Evolutionary conservation across 2,113 vertebrate species (phyloP).

Genomic region (Calyptomena viridis): DNA sequence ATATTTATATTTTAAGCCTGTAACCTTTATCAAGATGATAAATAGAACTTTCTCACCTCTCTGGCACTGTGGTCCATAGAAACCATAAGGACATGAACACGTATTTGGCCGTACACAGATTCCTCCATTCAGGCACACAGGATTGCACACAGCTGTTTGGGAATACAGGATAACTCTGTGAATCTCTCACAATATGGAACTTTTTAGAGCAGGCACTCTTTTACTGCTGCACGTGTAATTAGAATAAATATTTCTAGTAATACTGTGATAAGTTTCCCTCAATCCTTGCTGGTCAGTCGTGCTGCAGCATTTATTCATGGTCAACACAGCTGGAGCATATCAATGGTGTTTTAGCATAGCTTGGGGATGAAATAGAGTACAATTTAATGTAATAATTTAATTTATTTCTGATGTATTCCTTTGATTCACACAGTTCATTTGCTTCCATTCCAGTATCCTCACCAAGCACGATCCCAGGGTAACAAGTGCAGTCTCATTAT

Average conservation of each 20-base stretch:
- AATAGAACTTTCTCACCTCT: slow-evolving; percentile 69
- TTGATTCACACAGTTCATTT: background rate
- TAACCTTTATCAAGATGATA: background rate
- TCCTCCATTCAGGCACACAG: slow-evolving; percentile 81
- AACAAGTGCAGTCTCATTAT: background rate
- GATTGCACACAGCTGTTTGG: slow-evolving; percentile 78
- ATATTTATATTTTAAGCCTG: background rate
- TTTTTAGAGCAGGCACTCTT: background rate
- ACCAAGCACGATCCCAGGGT: background rate
- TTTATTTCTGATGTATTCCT: background rate
- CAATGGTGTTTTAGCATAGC: background rate
- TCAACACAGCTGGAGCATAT: background rate
- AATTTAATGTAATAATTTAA: background rate
- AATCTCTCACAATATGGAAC: background rate
- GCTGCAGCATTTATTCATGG: background rate
- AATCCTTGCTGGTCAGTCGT: background rate
- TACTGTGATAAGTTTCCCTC: background rate
- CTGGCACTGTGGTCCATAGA: slow-evolving; percentile 76
- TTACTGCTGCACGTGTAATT: background rate
- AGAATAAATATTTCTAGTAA: background rate
- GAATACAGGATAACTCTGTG: background rate
- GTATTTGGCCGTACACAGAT: slow-evolving; percentile 72
- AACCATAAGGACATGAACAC: slow-evolving; percentile 77
- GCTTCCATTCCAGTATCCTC: background rate
- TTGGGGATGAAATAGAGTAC: background rate